phyloP scores from a whole-genome alignment of 1,140 invertebrate species.

The Gryllus bimaculatus region DNA sequence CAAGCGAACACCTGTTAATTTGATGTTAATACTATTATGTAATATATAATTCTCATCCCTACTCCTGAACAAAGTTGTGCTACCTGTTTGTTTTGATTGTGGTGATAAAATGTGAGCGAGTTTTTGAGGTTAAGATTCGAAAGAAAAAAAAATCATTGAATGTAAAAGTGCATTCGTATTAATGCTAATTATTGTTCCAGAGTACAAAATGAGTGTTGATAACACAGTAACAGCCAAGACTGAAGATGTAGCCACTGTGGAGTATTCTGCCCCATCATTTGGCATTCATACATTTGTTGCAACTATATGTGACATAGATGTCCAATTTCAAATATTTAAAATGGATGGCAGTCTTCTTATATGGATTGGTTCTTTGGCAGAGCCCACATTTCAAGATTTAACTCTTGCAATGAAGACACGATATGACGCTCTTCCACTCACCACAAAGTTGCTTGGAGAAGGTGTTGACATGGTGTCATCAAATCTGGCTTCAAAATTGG shows the following conservation, averaged over 20 bases:
- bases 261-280: slow-evolving; percentile 4
- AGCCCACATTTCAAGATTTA: slow-evolving; percentile 31
- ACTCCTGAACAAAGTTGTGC: too few relatives aligned
- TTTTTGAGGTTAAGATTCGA: too few relatives aligned
- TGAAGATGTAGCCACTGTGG: background rate
- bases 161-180: background rate
- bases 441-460: slow-evolving; percentile 35
- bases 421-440: slow-evolving; percentile 29
- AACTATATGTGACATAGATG: slow-evolving; percentile 27
- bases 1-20: too few relatives aligned
- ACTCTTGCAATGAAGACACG: slow-evolving; percentile 31
- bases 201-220: background rate
- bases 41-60: too few relatives aligned
- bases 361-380: slow-evolving; percentile 31
- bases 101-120: too few relatives aligned
- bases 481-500: slow-evolving; percentile 33
- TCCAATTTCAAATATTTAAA: slow-evolving; percentile 33
- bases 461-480: slow-evolving; percentile 29
- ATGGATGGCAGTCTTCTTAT: slow-evolving; percentile 35
- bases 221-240: background rate
- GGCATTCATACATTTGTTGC: slow-evolving; percentile 19
- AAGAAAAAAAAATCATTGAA: too few relatives aligned
- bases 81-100: too few relatives aligned
- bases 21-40: too few relatives aligned
- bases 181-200: background rate